Evolutionary conservation across 2,113 vertebrate genomes (phyloP), one percentile per base, ranked within the genome.

Genomic region (Pelobates fuscus): DNA sequence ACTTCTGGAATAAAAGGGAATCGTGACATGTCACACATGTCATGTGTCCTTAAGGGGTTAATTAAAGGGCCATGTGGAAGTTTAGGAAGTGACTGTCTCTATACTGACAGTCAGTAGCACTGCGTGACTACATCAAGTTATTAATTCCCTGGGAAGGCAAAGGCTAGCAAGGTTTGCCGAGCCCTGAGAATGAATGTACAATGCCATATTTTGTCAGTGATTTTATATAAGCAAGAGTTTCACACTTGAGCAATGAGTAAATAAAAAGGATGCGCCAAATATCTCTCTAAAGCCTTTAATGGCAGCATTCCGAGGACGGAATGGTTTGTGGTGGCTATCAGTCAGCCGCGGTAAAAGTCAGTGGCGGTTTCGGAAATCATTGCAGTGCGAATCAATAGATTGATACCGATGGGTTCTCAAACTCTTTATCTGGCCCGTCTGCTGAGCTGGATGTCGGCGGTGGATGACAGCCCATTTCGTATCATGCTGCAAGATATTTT

Each of bases 121-220:
- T 24, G 43, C 82, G 71, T 1, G 3, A 43, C 80, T 58, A 70
- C 71, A 70, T 32, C 60, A 77, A 78, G 64, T 29, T 78, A 83
- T 81, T 67, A 67, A 61, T 83, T 82, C 12, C 8, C 30, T 54
- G 61, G 1, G 11, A 41, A 18, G 61, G 14, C 24, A 64, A 64
- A 79, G 63, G 44, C 61, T 58, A n/a, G 32, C 77, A 41, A 1
- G 63, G 46, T 18, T 64, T 74, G 59, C 18, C 66, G 72, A 59
- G 46, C 20, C n/a, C 44, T 24, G 66, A 69, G 66, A 76, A 81
- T 52, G 72, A 80, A 64, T 72, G 27, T 64, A 26, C 52, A 64
- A 64, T 72, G 60, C 54, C 59, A 25, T 52, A 55, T 64, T 26
- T n/a, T 7, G 24, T 54, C 27, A 17, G 58, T 32, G 46, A 41